Evolutionary conservation across 2,797 vertebrate species (phyloP).

Genomic region (Amazona finschi): DNA sequence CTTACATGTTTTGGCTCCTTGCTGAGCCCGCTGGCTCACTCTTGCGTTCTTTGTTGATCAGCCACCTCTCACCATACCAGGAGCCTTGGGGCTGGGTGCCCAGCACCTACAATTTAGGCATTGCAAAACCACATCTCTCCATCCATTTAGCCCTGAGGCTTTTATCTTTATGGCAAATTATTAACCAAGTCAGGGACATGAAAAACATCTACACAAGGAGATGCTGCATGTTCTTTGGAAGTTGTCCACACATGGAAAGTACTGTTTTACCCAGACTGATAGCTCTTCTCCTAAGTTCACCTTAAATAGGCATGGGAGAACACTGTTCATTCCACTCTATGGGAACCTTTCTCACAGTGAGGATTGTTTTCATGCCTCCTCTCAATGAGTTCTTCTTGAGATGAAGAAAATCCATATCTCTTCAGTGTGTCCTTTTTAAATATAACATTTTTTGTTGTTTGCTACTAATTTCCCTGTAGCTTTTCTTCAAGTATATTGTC

Average conservation of each 20-base stretch:
- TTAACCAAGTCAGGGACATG: constrained; percentile 57
- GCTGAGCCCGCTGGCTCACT: background rate
- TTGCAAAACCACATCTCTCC: constrained; percentile 58
- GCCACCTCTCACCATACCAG: background rate
- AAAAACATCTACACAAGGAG: constrained; percentile 38
- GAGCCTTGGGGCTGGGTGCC: constrained; percentile 59
- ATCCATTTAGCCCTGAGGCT: constrained; percentile 55
- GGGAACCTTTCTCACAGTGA: background rate
- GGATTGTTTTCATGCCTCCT: background rate
- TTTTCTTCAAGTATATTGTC: background rate
- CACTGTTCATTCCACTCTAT: background rate
- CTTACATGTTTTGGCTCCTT: background rate
- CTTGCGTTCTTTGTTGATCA: background rate
- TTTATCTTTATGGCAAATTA: constrained; percentile 55
- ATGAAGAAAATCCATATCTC: background rate
- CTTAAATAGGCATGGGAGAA: background rate
- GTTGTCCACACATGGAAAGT: background rate
- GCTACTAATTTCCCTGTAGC: background rate
- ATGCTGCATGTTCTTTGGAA: constrained; percentile 58
- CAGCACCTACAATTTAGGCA: constrained; percentile 34
- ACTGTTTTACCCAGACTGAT: background rate
- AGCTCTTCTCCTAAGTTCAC: background rate
- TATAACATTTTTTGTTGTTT: background rate
- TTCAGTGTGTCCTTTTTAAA: background rate
- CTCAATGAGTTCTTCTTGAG: background rate